These are phyloP conservation scores for Tauraco erythrolophus DNA, from an alignment of 2,113 vertebrate genomes.

Conservation along the genomic window DNA sequence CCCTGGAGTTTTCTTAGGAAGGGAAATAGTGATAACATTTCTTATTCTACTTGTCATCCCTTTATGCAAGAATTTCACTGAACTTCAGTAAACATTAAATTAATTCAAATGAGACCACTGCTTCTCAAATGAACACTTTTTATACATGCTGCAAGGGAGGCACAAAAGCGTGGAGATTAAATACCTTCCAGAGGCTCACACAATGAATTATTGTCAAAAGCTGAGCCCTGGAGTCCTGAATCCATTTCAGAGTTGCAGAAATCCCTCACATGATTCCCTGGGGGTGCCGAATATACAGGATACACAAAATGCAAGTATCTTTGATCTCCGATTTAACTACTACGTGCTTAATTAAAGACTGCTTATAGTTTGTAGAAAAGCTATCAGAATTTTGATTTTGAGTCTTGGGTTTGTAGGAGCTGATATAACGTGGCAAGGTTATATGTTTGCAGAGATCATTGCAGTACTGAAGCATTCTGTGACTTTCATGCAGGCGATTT, in stretches of 20 bases:
- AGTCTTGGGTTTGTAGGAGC: neutral
- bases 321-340: neutral
- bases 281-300: neutral
- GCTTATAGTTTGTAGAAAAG: neutral
- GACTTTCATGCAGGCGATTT: neutral
- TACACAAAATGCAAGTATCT: neutral
- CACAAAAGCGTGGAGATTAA: neutral
- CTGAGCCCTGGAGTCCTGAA: neutral
- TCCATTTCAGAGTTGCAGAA: neutral
- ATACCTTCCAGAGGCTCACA: neutral
- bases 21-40: neutral
- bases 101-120: neutral
- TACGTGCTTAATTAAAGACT: neutral
- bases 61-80: neutral
- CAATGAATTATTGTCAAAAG: neutral
- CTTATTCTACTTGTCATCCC: neutral
- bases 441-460: neutral
- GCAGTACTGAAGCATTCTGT: neutral
- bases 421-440: neutral
- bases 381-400: neutral
- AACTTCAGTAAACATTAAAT: neutral
- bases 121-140: neutral
- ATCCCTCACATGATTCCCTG: neutral
- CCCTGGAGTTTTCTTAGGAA: neutral
- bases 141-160: neutral